Evolutionary conservation across 37 sponge, comb jelly and placozoan species (phyloP), one percentile per base, ranked within the genome.

Genomic region (Ephydatia muelleri): DNA sequence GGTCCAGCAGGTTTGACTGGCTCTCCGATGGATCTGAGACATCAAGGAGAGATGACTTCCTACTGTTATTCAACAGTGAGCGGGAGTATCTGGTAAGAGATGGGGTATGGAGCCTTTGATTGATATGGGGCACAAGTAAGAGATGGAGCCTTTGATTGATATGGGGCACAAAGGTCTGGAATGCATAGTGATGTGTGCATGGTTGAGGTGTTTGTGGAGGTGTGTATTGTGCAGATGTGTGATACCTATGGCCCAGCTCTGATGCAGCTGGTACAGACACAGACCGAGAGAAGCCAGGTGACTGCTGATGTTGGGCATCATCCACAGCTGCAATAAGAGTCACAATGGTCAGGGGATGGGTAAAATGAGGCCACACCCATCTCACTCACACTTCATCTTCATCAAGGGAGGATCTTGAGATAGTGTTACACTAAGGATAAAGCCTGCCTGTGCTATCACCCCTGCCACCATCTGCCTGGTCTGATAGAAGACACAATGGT

Each of bases 401-500:
- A 39, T 26, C 0, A 27, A 25, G 57, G 57, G 57, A 57, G 57
- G 57, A 2, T 76, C 73, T 16, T 77, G 77, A 22, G 87, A 72
- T 23, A 91, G 80, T 29, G 84, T 87, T 25, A 95, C 88, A 70
- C 64, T 73, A 19, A 95, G 85, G n/a, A 95, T 82, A 22, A 95
- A 75, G 36, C 83, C 32, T 19, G 88, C 81, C 39, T 86, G 68
- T 49, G 89, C 93, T 26, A 90, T 49, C 31, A 95, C 82, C 3
- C 91, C 90, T 27, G 76, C 37, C 64, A 90, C 93, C 14, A 92
- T 71, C 16, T 30, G 48, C 5, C 78, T 66, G 21, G 94, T 94
- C 82, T 86, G 39, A 1, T 23, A 35, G 16, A 23, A 71, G 75
- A 22, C 35, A 75, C 43, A 5, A 1, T 31, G 36, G 37, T 38